Evolutionary conservation across 2,888 invertebrate species (phyloP).

Genomic region (Macrophya annulata): DNA sequence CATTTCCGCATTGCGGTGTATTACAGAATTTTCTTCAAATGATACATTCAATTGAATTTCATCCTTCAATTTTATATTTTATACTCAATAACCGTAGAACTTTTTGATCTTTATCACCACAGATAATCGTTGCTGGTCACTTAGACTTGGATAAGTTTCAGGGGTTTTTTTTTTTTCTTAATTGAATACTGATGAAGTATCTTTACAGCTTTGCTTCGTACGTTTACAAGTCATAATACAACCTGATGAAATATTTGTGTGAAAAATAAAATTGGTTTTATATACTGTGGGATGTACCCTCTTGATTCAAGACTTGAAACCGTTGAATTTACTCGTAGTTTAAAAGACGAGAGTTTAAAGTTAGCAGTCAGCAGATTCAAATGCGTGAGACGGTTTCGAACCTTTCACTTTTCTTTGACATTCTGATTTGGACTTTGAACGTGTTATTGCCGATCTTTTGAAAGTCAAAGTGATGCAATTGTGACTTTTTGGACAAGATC

Average conservation of each 20-base stretch:
- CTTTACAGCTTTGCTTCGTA: not conserved
- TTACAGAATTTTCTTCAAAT: not conserved
- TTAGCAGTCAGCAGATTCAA: conserved; percentile 29
- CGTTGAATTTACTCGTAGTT: not conserved
- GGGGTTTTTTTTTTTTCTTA: not conserved
- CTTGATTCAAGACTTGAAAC: not conserved
- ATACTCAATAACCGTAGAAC: not conserved
- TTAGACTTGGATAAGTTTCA: not conserved
- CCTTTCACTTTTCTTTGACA: conserved; percentile 46
- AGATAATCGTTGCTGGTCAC: not conserved
- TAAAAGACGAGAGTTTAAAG: not conserved
- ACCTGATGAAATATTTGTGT: not conserved
- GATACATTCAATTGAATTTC: conserved; percentile 5
- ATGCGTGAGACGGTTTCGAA: conserved; percentile 4
- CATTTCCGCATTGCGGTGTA: not conserved
- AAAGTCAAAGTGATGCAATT: conserved; percentile 51
- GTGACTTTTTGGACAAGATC: conserved; percentile 39
- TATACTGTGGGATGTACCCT: not conserved
- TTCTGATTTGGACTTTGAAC: conserved; percentile 38
- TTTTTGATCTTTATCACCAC: conserved; percentile 6
- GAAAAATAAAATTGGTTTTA: not conserved
- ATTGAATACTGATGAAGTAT: no score
- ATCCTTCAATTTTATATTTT: conserved; percentile 21
- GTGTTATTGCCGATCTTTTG: conserved; percentile 29
- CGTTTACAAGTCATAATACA: not conserved